These are phyloP conservation scores for Nannoperca australis DNA, from an alignment of 2,797 vertebrate species.

Conservation along the genomic window DNA sequence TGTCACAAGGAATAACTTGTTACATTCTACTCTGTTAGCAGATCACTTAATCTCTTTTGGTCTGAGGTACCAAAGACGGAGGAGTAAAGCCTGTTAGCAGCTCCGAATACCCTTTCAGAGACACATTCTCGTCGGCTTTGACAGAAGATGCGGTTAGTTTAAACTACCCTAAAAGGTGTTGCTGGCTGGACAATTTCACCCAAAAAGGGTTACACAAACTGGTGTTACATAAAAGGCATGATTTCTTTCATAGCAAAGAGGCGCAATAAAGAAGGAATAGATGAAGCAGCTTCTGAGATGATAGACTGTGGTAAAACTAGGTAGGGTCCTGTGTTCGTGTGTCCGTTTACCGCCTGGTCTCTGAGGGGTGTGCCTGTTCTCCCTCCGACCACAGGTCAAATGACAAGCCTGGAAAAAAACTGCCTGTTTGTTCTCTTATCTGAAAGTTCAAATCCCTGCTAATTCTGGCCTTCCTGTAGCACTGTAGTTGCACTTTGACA, in stretches of 20 bases:
- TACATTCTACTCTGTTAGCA: slow-evolving; percentile 68
- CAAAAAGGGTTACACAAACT: slow-evolving; percentile 38
- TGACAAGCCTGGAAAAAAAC: slow-evolving; percentile 48
- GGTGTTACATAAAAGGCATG: slow-evolving; percentile 60
- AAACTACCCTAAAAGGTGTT: slow-evolving; percentile 74
- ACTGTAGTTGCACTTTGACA: slow-evolving; percentile 54
- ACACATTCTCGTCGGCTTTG: slow-evolving; percentile 42
- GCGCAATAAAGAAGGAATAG: slow-evolving; percentile 7
- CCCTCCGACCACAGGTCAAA: slow-evolving; percentile 56
- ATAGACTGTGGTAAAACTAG: slow-evolving; percentile 51
- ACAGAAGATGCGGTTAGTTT: slow-evolving; percentile 43
- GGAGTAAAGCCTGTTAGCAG: slow-evolving; percentile 60
- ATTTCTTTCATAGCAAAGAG: slow-evolving; percentile 28
- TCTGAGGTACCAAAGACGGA: slow-evolving; percentile 50
- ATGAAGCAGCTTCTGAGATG: slow-evolving; percentile 59
- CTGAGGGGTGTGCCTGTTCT: slow-evolving; percentile 56
- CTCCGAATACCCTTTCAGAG: slow-evolving; percentile 55
- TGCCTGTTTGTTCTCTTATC: slow-evolving; percentile 77
- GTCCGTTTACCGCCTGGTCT: slow-evolving; percentile 33
- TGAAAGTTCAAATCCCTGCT: slow-evolving; percentile 61
- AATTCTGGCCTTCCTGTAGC: slow-evolving; percentile 76
- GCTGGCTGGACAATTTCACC: slow-evolving; percentile 42
- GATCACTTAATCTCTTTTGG: slow-evolving; percentile 60
- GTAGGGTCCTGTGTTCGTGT: slow-evolving; percentile 46
- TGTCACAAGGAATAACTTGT: slow-evolving; percentile 49